These are phyloP conservation scores for Euwallacea fornicatus DNA, from an alignment of 1,140 invertebrate genomes.

Conservation along the genomic window DNA sequence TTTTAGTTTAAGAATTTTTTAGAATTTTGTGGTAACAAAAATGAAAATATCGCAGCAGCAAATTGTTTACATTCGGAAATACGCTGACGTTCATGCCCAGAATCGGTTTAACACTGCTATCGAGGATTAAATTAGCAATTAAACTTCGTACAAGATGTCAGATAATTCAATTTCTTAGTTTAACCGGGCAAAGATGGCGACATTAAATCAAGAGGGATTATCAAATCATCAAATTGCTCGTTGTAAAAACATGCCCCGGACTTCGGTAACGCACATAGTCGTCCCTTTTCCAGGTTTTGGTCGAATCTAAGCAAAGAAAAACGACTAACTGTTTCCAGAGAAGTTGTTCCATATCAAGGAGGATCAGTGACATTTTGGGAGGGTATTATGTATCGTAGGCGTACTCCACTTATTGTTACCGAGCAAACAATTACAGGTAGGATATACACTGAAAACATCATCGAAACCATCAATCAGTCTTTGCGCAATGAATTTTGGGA, in stretches of 20 bases:
- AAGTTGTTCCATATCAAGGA: constrained; percentile 14
- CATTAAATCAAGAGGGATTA: neutral
- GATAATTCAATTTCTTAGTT: neutral
- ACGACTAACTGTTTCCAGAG: neutral
- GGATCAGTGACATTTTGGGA: constrained; percentile 11
- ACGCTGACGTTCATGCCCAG: too few relatives aligned
- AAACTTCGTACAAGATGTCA: neutral
- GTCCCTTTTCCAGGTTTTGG: neutral
- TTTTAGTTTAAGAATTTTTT: too few relatives aligned
- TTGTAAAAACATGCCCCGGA: neutral
- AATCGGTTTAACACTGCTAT: too few relatives aligned
- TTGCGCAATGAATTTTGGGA: constrained; percentile 15
- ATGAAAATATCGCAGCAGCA: too few relatives aligned
- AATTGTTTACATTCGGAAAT: too few relatives aligned
- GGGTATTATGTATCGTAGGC: constrained; percentile 9
- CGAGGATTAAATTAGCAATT: too few relatives aligned
- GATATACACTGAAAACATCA: constrained; percentile 5
- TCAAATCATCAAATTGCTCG: neutral
- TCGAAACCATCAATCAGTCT: constrained; percentile 10
- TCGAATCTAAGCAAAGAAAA: neutral
- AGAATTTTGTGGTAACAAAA: too few relatives aligned
- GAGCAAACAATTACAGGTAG: neutral
- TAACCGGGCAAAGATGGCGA: too few relatives aligned
- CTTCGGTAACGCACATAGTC: neutral
- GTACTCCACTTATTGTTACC: neutral